Conservation (phyloP, 2,888 invertebrate species). For the Apotomis capreana region DNA sequence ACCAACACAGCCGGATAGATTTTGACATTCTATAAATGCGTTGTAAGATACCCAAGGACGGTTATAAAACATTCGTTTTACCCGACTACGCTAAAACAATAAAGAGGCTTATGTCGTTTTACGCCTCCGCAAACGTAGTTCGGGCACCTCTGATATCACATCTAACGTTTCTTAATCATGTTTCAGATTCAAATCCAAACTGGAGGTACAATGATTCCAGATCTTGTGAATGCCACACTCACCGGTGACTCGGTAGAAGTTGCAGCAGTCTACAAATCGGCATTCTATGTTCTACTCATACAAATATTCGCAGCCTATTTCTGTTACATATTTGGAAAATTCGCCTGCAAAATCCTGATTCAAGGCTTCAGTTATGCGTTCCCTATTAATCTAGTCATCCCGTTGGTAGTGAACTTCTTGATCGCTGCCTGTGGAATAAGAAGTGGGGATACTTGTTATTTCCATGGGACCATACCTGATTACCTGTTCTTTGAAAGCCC, state of each 20-base stretch:
- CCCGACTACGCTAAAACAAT: no score
- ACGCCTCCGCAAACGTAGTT: no score
- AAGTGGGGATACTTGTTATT: slow-evolving; percentile 93
- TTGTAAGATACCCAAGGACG: no score
- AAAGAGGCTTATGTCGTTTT: no score
- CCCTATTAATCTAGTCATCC: slow-evolving; percentile 96
- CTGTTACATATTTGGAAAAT: slow-evolving; percentile 97
- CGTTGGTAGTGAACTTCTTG: slow-evolving; percentile 92
- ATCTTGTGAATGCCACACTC: slow-evolving; percentile 89
- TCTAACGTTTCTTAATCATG: slow-evolving; percentile 7
- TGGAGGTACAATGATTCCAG: slow-evolving; percentile 86
- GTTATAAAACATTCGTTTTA: no score
- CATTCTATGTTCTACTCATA: slow-evolving; percentile 89
- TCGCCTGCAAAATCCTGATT: slow-evolving; percentile 97
- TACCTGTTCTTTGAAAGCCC: slow-evolving; percentile 97
- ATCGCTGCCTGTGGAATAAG: slow-evolving; percentile 95
- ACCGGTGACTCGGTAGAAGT: slow-evolving; percentile 90
- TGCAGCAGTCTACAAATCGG: slow-evolving; percentile 87
- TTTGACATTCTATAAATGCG: no score
- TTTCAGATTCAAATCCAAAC: slow-evolving; percentile 84
- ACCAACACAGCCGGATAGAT: no score
- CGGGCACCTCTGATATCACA: not conserved
- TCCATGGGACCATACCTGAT: slow-evolving; percentile 92
- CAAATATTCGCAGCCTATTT: slow-evolving; percentile 93
- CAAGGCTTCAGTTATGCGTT: slow-evolving; percentile 99